Base-by-base conservation (phyloP, 2,888 invertebrate genomes). In the Antitype chi region DNA sequence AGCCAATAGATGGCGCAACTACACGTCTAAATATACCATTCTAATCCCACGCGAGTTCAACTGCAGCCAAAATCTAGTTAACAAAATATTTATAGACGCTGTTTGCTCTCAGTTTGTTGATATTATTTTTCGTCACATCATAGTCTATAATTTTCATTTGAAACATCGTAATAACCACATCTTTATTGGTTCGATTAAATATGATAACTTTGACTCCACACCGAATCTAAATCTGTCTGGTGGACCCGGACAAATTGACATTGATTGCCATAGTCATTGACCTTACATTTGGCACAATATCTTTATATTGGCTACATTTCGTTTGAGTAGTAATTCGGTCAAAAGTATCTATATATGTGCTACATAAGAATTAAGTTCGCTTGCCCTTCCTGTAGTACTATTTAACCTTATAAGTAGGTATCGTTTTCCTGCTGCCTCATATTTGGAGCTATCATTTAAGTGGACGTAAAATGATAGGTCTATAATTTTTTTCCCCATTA, bases 201-300 rank as follows among this genome's bases (percentile, higher is more conserved):
- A 68, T 67, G 63, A 70, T 82, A 64, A 68, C 64, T 66, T 62
- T 85, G 82, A 78, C 70, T 83, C 64, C 66, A 59, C 38, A 32
- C 74, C 62, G 85, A 60, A 82, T 78, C 84, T 85, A 86, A 89
- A 88, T 86, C 84, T 85, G 88, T 90, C 86, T 86, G 85, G 78
- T 83, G 67, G 72, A 84, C 82, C 70, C 78, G 71, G 76, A 82
- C 73, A 85, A 91, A 91, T 91, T 91, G 89, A 84, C 89, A 90
- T 86, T 90, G 89, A 90, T 91, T 89, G 87, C 86, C 74, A 75
- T 87, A 86, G 84, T 85, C 87, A 90, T 89, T 92, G 92, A 92
- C 89, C 91, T 90, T 83, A 84, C 62, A 89, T 90, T 89, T 89
- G 81, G 79, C 79, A 84, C 87, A 87, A 87, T 85, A 78, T 86